These are phyloP conservation scores for Zaprionus bogoriensis DNA, from an alignment of 2,888 invertebrate genomes.

Conservation along the genomic window DNA sequence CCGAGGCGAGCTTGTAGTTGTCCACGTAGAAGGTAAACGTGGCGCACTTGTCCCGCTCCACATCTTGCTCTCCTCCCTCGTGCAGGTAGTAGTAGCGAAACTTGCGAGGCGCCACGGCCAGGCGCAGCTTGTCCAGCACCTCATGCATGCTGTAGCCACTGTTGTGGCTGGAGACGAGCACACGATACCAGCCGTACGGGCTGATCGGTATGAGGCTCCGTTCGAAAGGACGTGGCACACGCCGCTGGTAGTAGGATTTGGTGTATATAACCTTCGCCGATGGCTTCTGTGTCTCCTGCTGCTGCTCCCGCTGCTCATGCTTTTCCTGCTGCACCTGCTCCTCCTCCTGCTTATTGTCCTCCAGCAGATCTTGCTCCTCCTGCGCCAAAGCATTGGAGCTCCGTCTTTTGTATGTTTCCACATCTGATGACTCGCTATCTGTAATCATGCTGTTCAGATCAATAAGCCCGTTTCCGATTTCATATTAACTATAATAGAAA, in stretches of 20 bases:
- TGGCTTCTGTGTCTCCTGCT: neutral
- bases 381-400: neutral
- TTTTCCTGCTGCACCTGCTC: too few relatives aligned
- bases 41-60: slow-evolving; percentile 30
- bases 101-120: slow-evolving; percentile 22
- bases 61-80: slow-evolving; percentile 40
- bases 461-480: neutral
- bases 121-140: slow-evolving; percentile 24
- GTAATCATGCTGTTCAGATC: slow-evolving; percentile 3
- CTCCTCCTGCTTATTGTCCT: too few relatives aligned
- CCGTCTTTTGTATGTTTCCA: neutral
- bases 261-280: too few relatives aligned
- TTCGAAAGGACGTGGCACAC: neutral
- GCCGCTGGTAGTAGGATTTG: neutral
- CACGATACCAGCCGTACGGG: slow-evolving; percentile 56
- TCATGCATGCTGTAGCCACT: slow-evolving; percentile 8
- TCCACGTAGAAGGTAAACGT: slow-evolving; percentile 54
- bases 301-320: too few relatives aligned
- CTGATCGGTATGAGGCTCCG: slow-evolving; percentile 37
- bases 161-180: slow-evolving; percentile 34
- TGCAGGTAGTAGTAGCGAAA: slow-evolving; percentile 34
- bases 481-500: neutral
- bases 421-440: neutral
- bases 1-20: slow-evolving; percentile 29
- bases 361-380: neutral